Base-by-base conservation (phyloP, 2,113 vertebrate genomes). In the Phalacrocorax brasilianus region DNA sequence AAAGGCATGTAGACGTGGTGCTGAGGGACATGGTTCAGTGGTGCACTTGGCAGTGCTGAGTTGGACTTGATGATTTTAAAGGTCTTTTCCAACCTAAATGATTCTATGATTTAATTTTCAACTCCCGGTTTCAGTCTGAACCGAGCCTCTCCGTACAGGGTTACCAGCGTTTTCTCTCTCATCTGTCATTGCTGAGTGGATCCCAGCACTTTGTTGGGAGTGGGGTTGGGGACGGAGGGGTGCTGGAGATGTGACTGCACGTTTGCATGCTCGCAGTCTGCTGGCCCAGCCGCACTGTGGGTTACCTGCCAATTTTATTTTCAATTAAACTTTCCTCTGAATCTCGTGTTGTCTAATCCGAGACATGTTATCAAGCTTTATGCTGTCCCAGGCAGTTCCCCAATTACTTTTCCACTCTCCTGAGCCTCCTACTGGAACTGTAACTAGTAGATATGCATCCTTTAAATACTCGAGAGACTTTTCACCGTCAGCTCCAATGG, bases 221-320 rank as follows among this genome's bases (percentile, higher is more conserved):
- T 5, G 26, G n/a, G 42, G 2, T 3, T 53, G 53, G n/a, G 30
- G 14, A 5, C 21, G 49, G 66, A 12, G 35, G 4, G 35, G 23
- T 15, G 62, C 49, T 52, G 50, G 19, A 15, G 76, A 7, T 7
- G 75, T 2, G 11, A 3, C 50, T 21, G 15, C 28, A 3, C 2
- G 4, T 33, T 17, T n/a, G 53, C 17, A 19, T 15, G 0, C 75
- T 40, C 8, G 0, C 1, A 6, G 55, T 30, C 23, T 6, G 12
- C 45, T 14, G 7, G 63, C 38, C 27, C n/a, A 3, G 28, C 67
- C 0, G 2, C 0, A 0, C 71, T 24, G 4, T 3, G 35, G 12
- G 28, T 20, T 58, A 27, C 61, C 62, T 17, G 50, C 30, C 47
- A 4, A 6, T 5, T 49, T 18, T 27, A 17, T 21, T 40, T 17